Evolutionary conservation across 2,113 vertebrate genomes (phyloP).

Genomic region (Sander vitreus): DNA sequence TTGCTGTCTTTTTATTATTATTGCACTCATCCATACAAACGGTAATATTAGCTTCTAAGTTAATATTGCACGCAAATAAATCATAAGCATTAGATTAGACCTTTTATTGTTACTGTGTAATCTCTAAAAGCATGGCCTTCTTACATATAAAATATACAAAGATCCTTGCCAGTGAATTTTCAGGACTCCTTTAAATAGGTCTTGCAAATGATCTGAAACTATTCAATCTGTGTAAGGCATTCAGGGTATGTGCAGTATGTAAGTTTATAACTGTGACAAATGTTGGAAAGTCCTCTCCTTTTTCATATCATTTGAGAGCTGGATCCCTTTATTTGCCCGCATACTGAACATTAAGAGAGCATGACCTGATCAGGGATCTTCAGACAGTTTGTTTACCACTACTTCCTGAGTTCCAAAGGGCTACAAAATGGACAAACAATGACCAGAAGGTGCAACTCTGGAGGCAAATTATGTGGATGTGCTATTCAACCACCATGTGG

Average conservation of each 20-base stretch:
- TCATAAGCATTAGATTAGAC: constrained; percentile 51
- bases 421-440: constrained; percentile 72
- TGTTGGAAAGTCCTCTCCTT: constrained; percentile 49
- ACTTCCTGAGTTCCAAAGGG: constrained; percentile 80
- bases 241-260: constrained; percentile 68
- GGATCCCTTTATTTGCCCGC: constrained; percentile 77
- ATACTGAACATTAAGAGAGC: constrained; percentile 62
- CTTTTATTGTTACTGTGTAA: constrained; percentile 58
- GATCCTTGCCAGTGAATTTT: constrained; percentile 59
- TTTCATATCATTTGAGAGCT: constrained; percentile 61
- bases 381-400: constrained; percentile 78
- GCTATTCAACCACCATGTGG: constrained; percentile 57
- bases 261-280: constrained; percentile 60
- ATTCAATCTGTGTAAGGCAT: constrained; percentile 62
- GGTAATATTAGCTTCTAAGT: constrained; percentile 74
- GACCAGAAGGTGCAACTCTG: constrained; percentile 59
- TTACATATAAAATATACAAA: constrained; percentile 63
- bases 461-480: constrained; percentile 45
- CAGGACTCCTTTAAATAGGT: constrained; percentile 62
- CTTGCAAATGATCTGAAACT: constrained; percentile 53
- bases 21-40: constrained; percentile 44
- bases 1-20: constrained; percentile 71
- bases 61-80: constrained; percentile 70
- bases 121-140: constrained; percentile 75
- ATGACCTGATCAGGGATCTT: constrained; percentile 78